Evolutionary conservation across 2,113 vertebrate genomes (phyloP), one percentile per base, ranked within the genome.

Genomic region (Hydrochoerus hydrochaeris): DNA sequence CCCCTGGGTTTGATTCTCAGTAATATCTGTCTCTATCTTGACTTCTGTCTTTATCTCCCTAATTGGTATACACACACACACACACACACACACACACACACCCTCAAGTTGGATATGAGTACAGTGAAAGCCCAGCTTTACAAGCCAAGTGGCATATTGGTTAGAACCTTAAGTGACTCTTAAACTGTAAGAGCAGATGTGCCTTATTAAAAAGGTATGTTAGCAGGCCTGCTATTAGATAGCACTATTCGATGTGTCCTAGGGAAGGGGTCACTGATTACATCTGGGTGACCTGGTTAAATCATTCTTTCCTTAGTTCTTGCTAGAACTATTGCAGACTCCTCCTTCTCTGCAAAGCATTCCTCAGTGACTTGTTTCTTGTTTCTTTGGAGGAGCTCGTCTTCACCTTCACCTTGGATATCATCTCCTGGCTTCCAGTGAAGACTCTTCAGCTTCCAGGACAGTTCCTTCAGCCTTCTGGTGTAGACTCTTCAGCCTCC

Each of bases 131-230:
- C 24, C 24, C 24, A 52, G 16, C 7, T 75, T 96, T 93, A 71
- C 63, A 44, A 96, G 84, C 63, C 92, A 73, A 3, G 32, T 71
- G 75, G 57, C 58, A 30, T 17, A 65, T 26, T 46, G 94, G 67
- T 85, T 54, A 54, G 52, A 26, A 5, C 52, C 22, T 81, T 83
- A 38, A 24, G 58, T 88, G 90, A 81, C 67, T 88, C 83, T 91
- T 88, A 91, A 95, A 94, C n/a, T 80, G 54, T 62, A 81, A 96
- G 80, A 94, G 58, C 62, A 57, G 10, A 60, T 30, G n/a, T n/a
- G 77, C 62, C 73, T 95, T 90, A 88, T 97, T 86, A 81, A 46
- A 94, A 96, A 96, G 28, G 26, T 14, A 24, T 57, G 9, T 30
- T 78, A 60, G n/a, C 88, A 30, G 88, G 24, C 4, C 16, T 67